A percentile compares a stretch with the other conserved stretches of the same genome.
These are phyloP conservation scores for Anas georgica DNA, from an alignment of 2,797 vertebrate species.

Conservation along the genomic window DNA sequence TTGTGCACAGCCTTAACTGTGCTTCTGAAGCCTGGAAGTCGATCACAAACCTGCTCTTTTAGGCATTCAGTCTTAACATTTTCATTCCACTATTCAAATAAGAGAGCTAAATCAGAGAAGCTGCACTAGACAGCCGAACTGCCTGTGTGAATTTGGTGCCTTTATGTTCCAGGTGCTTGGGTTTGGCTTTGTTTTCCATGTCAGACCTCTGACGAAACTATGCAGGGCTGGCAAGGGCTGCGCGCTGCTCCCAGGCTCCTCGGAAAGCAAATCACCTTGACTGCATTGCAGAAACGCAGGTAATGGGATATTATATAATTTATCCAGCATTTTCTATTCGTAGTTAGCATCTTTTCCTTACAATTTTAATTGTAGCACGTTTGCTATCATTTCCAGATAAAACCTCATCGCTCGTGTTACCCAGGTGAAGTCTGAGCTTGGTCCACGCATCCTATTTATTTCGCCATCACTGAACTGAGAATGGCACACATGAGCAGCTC, in stretches of 20 bases:
- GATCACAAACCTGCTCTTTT: not conserved
- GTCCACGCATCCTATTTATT: not conserved
- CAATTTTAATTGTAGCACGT: not conserved
- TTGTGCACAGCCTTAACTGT: not conserved
- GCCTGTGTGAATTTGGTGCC: not conserved
- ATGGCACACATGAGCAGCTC: not conserved
- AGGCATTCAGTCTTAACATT: not conserved
- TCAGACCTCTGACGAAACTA: not conserved
- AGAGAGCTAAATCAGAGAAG: not conserved
- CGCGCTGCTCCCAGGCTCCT: constrained; percentile 30
- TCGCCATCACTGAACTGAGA: not conserved
- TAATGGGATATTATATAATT: constrained; percentile 4
- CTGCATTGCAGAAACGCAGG: constrained; percentile 71
- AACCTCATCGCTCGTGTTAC: not conserved
- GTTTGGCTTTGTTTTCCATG: not conserved
- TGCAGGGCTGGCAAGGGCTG: constrained; percentile 45
- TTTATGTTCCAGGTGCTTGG: not conserved
- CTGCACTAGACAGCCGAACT: not conserved
- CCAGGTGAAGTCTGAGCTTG: not conserved
- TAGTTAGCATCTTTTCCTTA: constrained; percentile 26
- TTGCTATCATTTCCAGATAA: not conserved
- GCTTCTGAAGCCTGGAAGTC: not conserved
- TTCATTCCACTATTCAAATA: not conserved
- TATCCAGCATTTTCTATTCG: not conserved
- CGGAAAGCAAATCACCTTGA: constrained; percentile 64